These are phyloP conservation scores for Drosophila kepulauana DNA, from an alignment of 1,140 invertebrate species.

Conservation along the genomic window DNA sequence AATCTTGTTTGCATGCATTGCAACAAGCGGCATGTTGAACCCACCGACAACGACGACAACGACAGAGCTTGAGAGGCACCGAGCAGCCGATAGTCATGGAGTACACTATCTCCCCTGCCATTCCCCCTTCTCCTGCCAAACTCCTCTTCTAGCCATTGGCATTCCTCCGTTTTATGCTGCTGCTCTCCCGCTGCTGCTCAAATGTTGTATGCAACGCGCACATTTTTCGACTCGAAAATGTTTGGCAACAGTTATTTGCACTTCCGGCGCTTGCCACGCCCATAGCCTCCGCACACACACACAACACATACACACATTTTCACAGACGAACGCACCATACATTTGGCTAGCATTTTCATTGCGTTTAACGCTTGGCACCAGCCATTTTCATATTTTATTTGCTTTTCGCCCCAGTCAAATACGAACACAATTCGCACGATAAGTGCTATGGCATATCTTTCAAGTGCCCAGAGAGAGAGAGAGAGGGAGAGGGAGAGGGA, in stretches of 20 bases:
- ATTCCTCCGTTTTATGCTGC: neutral
- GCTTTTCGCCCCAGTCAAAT: slow-evolving; percentile 53
- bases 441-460: slow-evolving; percentile 47
- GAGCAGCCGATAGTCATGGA: slow-evolving; percentile 2
- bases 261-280: slow-evolving; percentile 59
- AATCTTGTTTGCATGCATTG: slow-evolving; percentile 83
- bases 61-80: slow-evolving; percentile 22
- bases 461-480: slow-evolving; percentile 1
- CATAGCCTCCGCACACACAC: slow-evolving; percentile 16
- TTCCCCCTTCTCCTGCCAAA: neutral
- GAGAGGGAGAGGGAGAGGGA: no score
- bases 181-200: neutral
- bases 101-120: slow-evolving; percentile 5
- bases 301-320: slow-evolving; percentile 1
- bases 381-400: slow-evolving; percentile 77
- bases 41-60: slow-evolving; percentile 13
- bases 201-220: slow-evolving; percentile 72
- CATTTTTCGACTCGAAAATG: slow-evolving; percentile 73
- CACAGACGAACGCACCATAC: neutral
- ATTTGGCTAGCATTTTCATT: slow-evolving; percentile 38
- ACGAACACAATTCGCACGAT: slow-evolving; percentile 48
- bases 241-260: slow-evolving; percentile 83
- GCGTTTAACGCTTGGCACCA: slow-evolving; percentile 43
- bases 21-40: slow-evolving; percentile 64
- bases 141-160: neutral